Percentiles rank a stretch among this genome's conserved stretches.
These are phyloP conservation scores for Sylvia atricapilla DNA, from an alignment of 2,113 vertebrate genomes.

Conservation along the genomic window DNA sequence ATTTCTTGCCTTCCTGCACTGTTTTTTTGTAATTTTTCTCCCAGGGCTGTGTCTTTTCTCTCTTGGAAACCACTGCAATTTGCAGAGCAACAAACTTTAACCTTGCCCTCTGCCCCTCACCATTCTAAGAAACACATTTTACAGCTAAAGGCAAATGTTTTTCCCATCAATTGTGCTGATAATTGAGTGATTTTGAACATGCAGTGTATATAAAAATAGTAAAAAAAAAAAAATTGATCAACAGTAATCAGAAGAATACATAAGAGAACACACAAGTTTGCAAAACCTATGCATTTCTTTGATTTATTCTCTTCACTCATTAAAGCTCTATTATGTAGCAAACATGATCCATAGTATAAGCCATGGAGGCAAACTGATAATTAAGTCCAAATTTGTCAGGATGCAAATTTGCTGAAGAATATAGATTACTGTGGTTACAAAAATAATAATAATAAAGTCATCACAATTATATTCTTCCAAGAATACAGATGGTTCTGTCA, in stretches of 20 bases:
- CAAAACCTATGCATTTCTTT: neutral
- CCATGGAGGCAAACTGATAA: neutral
- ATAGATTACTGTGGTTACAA: neutral
- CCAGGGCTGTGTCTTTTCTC: neutral
- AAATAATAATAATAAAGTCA: neutral
- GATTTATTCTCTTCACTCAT: neutral
- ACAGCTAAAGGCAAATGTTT: neutral
- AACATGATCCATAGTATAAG: neutral
- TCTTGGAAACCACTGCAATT: neutral
- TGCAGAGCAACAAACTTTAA: neutral
- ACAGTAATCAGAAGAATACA: neutral
- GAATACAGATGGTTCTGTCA: neutral
- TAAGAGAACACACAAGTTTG: neutral
- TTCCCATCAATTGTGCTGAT: neutral
- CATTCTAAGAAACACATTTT: neutral
- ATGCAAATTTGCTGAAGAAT: neutral
- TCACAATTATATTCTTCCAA: neutral
- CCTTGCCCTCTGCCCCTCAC: neutral
- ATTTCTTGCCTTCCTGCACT: neutral
- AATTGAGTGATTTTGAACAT: neutral
- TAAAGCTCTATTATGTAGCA: neutral
- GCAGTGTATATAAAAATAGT: neutral
- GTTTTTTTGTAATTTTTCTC: neutral
- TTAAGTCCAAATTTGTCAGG: neutral
- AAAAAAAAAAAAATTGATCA: neutral